These are phyloP conservation scores for Eulimnadia texana DNA, from an alignment of 1,140 invertebrate genomes.

Conservation along the genomic window DNA sequence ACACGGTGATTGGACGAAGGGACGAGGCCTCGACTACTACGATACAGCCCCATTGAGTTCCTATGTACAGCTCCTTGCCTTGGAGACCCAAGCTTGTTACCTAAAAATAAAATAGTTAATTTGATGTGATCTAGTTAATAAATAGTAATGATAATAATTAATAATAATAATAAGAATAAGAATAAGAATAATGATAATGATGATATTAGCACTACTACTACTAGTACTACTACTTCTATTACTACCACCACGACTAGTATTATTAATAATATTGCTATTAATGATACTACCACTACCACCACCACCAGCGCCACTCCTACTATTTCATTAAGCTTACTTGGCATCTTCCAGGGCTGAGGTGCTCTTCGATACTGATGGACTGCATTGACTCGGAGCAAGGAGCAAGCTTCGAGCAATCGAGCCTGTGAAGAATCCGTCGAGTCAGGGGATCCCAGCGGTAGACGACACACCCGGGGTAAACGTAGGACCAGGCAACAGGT, in stretches of 20 bases:
- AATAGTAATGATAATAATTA: slow-evolving; percentile 3
- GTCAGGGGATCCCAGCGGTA: slow-evolving; percentile 63
- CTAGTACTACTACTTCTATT: no score
- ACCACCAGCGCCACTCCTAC: background rate
- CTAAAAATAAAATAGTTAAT: slow-evolving; percentile 25
- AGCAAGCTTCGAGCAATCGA: slow-evolving; percentile 81
- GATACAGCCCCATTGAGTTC: slow-evolving; percentile 81
- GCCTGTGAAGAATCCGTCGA: slow-evolving; percentile 52
- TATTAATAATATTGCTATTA: no score
- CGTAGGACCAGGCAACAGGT: slow-evolving; percentile 57
- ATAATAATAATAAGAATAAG: slow-evolving; percentile 2
- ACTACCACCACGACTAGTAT: no score
- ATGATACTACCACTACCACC: no score
- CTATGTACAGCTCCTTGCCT: slow-evolving; percentile 58
- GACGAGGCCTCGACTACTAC: slow-evolving; percentile 66
- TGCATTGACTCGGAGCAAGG: slow-evolving; percentile 83
- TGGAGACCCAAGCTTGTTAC: slow-evolving; percentile 61
- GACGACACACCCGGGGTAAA: slow-evolving; percentile 62
- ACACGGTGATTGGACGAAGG: slow-evolving; percentile 71
- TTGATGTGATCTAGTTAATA: background rate
- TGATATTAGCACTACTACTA: no score
- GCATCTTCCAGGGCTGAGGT: slow-evolving; percentile 58
- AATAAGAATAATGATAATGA: slow-evolving; percentile 10
- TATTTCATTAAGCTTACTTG: slow-evolving; percentile 36
- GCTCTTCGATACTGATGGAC: slow-evolving; percentile 80